Base-by-base conservation (phyloP, 2,888 invertebrate species). In the Eustalomyia histrio region DNA sequence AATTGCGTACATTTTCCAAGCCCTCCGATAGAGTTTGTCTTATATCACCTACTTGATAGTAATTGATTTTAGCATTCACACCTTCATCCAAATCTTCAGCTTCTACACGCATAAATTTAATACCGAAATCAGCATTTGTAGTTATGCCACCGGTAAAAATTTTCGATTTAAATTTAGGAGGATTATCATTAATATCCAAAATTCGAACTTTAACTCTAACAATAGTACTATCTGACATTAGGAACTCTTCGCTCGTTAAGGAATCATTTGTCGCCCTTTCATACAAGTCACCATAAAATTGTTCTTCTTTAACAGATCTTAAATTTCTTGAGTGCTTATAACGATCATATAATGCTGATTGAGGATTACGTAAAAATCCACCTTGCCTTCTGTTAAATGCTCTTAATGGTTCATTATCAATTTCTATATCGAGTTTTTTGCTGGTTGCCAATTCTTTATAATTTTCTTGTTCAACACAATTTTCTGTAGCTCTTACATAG, bases 121-220 rank as follows among this genome's bases (percentile, higher is more conserved):
- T 94, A 0, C 97, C 98, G 89, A 97, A 98, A 88, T 97, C 95
- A 0, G 97, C 96, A 83, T 96, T 97, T 0, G 98, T 97, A 14
- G 98, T 97, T 1, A 99, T 96, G 1, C 98, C 98, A 0, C 98
- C 97, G 0, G 98, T 98, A 88, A 98, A 97, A 80, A 97, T 93
- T 83, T 94, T 93, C 79, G 94, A 94, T 3, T 93, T 91, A 88
- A 98, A 98, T 86, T 92, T 92, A 0, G 99, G 98, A 0, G 96
- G 92, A 90, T 98, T 98, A 87, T 99, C 99, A 87, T 99, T 98
- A 1, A 97, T 93, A 87, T 99, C 99, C 55, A 93, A 90, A 0
- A 99, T 95, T 72, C 92, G 92, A 0, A 97, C 91, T 10, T 93
- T 89, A 0, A 97, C 93, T 86, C 93, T 93, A 0, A 97, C 91